A percentile compares a stretch with the other conserved stretches of the same genome.
Conservation (phyloP, 2,113 vertebrate genomes). For the Speoplatyrhinus poulsoni region DNA sequence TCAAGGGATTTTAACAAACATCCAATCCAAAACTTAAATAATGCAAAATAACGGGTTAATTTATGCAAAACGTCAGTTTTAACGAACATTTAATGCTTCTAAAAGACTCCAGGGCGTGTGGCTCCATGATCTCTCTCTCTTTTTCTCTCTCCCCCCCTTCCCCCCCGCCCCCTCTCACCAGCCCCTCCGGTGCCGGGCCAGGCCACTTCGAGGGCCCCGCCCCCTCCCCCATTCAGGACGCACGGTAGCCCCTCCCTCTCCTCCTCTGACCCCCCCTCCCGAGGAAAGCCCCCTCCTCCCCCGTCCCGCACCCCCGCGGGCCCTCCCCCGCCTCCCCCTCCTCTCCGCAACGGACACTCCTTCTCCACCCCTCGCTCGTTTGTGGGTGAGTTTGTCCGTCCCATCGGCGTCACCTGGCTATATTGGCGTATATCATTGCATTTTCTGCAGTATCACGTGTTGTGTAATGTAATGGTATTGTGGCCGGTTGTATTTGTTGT, state of each 20-base stretch:
- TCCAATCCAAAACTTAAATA: too few relatives aligned
- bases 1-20: too few relatives aligned
- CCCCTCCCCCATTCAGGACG: constrained; percentile 84
- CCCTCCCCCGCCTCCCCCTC: constrained; percentile 86
- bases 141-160: neutral
- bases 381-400: constrained; percentile 81
- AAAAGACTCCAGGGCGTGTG: too few relatives aligned
- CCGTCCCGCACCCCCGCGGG: constrained; percentile 82
- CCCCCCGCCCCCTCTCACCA: constrained; percentile 53
- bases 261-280: constrained; percentile 71
- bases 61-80: too few relatives aligned
- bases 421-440: neutral
- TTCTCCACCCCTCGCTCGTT: constrained; percentile 82
- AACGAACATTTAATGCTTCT: too few relatives aligned
- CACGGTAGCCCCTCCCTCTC: constrained; percentile 73
- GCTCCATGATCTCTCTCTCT: neutral
- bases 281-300: constrained; percentile 87
- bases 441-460: too few relatives aligned
- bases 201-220: constrained; percentile 76
- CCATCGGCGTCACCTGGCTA: neutral
- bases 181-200: constrained; percentile 76
- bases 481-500: too few relatives aligned
- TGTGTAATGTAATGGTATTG: too few relatives aligned
- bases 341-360: constrained; percentile 87
- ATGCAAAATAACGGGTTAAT: too few relatives aligned